Conservation (phyloP, 2,888 invertebrate genomes). For the Ceriagrion tenellum region DNA sequence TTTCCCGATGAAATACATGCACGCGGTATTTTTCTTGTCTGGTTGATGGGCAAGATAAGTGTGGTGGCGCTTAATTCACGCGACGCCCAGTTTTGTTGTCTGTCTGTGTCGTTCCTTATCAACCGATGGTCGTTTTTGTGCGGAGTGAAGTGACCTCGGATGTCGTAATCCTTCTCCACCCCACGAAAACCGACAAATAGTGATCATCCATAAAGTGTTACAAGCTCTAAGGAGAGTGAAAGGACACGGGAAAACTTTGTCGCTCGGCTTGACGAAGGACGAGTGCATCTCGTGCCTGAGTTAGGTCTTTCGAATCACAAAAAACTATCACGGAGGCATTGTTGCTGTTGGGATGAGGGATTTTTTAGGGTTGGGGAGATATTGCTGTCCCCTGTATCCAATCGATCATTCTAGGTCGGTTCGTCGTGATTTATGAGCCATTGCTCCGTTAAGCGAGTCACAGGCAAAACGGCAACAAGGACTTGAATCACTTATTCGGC, state of each 20-base stretch:
- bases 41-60: not conserved
- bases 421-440: no score
- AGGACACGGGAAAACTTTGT: not conserved
- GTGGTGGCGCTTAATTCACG: not conserved
- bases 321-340: not conserved
- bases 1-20: no score
- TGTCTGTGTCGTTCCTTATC: not conserved
- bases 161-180: not conserved
- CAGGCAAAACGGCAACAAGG: no score
- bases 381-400: no score
- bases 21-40: no score
- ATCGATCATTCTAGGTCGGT: no score
- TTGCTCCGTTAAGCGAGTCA: no score
- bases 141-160: not conserved
- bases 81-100: not conserved
- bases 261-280: not conserved
- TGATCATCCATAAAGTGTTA: not conserved
- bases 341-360: no score
- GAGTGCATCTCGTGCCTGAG: not conserved
- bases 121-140: not conserved
- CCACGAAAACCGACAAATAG: not conserved
- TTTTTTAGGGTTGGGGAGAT: no score
- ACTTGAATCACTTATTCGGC: no score
- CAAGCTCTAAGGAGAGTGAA: not conserved
- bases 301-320: not conserved